These are phyloP conservation scores for Styela plicata DNA, from an alignment of 23 tunicate genomes.

Conservation along the genomic window DNA sequence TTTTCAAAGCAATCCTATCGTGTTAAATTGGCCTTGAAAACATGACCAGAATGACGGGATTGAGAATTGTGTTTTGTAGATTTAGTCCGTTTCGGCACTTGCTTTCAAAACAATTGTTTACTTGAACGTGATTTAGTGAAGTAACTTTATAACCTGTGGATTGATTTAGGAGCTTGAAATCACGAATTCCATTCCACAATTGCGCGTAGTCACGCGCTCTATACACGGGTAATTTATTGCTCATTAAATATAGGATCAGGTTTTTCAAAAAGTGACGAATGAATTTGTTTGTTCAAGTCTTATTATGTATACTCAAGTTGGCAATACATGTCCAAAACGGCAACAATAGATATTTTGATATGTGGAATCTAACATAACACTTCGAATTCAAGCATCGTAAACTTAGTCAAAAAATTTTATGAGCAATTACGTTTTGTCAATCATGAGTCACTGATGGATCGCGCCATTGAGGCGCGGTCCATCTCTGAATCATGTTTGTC, in stretches of 20 bases:
- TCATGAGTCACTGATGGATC: no score
- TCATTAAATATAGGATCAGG: background rate
- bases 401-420: no score
- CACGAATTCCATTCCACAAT: background rate
- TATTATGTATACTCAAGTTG: background rate
- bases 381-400: no score
- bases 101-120: conserved; percentile 13
- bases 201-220: conserved; percentile 6
- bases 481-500: no score
- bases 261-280: background rate
- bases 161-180: background rate
- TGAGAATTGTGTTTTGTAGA: background rate
- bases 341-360: no score
- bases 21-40: conserved; percentile 29
- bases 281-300: background rate
- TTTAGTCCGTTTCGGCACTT: background rate
- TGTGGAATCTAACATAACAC: no score
- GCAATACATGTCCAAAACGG: background rate
- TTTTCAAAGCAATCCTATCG: conserved; percentile 9
- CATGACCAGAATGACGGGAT: background rate
- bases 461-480: no score
- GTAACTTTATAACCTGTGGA: background rate
- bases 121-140: conserved; percentile 26
- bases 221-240: conserved; percentile 12
- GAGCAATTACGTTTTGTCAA: no score